These are phyloP conservation scores for Parazoanthus atlanticus DNA, from an alignment of 92 coral and sea anemone genomes.

Conservation along the genomic window DNA sequence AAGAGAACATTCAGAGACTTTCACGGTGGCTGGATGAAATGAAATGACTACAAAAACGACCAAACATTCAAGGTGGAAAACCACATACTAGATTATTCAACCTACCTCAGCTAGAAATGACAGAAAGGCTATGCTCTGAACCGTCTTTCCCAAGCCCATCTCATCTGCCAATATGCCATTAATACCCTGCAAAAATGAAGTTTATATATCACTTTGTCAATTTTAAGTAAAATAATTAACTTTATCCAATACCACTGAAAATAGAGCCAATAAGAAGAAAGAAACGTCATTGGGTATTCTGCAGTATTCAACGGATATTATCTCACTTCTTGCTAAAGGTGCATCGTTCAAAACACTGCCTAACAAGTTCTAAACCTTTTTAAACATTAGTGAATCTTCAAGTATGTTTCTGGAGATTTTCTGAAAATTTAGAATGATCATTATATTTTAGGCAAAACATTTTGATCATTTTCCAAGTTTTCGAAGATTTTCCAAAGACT, in stretches of 20 bases:
- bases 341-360: too few species aligned
- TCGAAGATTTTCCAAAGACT: too few species aligned
- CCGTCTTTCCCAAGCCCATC: constrained; percentile 99
- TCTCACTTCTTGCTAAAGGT: too few species aligned
- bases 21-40: too few species aligned
- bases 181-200: constrained; percentile 71
- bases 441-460: neutral
- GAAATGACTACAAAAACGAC: neutral
- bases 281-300: too few species aligned
- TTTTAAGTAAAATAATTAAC: neutral
- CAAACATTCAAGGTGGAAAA: neutral
- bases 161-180: constrained; percentile 98
- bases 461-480: too few species aligned
- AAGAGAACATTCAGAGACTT: too few species aligned
- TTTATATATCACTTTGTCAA: neutral
- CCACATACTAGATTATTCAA: neutral
- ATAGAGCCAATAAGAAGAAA: neutral
- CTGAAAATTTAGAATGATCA: too few species aligned
- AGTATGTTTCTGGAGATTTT: neutral
- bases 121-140: constrained; percentile 95
- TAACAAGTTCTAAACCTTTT: too few species aligned
- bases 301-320: too few species aligned
- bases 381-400: too few species aligned
- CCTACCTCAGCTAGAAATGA: constrained; percentile 93
- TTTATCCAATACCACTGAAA: neutral